Evolutionary conservation across 2,888 invertebrate genomes (phyloP), one percentile per base, ranked within the genome.

Genomic region (Sinotaia quadrata): DNA sequence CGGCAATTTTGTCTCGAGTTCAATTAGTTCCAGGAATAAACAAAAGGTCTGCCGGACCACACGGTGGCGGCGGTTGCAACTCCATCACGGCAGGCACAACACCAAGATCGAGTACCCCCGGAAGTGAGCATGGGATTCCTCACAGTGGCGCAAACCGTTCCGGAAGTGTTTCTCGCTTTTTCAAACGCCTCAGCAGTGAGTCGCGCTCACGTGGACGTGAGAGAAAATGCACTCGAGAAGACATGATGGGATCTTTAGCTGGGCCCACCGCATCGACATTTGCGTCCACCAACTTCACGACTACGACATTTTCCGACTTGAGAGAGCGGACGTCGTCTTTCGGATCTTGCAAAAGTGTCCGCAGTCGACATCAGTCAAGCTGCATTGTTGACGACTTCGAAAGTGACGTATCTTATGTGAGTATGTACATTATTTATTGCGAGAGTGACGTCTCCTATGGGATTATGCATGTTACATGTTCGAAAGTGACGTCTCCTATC

Each of bases 1-100:
- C 87, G 52, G 89, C 89, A n/a, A 81, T 85, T 57, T 68, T 84
- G 34, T 62, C 75, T 4, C 51, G 66, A 18, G 27, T 66, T 12
- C 58, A 29, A n/a, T n/a, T n/a, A n/a, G n/a, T n/a, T n/a, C 27
- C n/a, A 24, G 21, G 18, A 5, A 29, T 54, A 18, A 24, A 65
- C 24, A 65, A 65, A 44, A 52, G 52, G 34, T 66, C 69, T 18
- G 58, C 65, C 24, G 56, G 49, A 4, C 49, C 51, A 0, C 51
- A 47, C 33, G 27, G 51, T 8, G 47, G 44, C 29, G 21, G 33
- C 4, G 18, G 56, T n/a, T n/a, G 12, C 21, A 12, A 33, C 8
- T n/a, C n/a, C 56, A 37, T 29, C 65, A 54, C 37, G 33, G 51
- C 49, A 51, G 61, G 49, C 36, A 31, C 60, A 31, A 10, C 60